Evolutionary conservation across 2,113 vertebrate species (phyloP), one percentile per base, ranked within the genome.

Genomic region (Siphamia tubifer): DNA sequence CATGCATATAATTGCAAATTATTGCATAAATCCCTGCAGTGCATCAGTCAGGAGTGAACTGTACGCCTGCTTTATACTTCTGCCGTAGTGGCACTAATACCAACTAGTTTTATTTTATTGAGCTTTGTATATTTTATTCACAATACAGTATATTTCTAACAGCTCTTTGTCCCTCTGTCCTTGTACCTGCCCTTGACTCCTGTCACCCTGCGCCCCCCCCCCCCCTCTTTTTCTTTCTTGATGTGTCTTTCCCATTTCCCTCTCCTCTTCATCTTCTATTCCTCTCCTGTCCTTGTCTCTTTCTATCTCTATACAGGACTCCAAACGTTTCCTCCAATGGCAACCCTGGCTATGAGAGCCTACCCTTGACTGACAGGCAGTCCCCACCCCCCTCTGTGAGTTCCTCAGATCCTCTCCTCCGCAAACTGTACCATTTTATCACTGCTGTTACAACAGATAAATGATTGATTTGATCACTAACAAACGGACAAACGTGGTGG

Each of bases 281-380:
- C n/a, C 36, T 61, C 58, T 66, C 70, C 66, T 84, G 77, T 81
- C 71, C 68, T 79, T 85, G 70, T 90, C 85, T 92, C 83, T 91
- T 58, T 92, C 88, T 90, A 52, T 92, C 87, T 88, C 85, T 76
- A 72, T 49, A 65, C 92, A 96, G 95, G 95, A 97, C 93, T 96
- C 95, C 90, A 96, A 96, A 94, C 95, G 94, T 89, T 96, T 96
- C 83, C 94, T 97, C 90, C 95, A 97, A 94, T 97, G 95, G 95
- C 95, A 96, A 94, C 95, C 95, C 75, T 97, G 95, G 91, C 94
- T 96, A 94, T 96, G 95, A 97, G 92, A 94, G 92, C 82, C 90
- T 94, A 75, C 91, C 92, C 81, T 79, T 94, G 92, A 93, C 90
- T 86, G 93, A 92, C 88, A 93, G 93, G 86, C 93, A 93, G 90